phyloP scores from a whole-genome alignment of 1,140 invertebrate genomes.

The Diploscapter pachys region DNA sequence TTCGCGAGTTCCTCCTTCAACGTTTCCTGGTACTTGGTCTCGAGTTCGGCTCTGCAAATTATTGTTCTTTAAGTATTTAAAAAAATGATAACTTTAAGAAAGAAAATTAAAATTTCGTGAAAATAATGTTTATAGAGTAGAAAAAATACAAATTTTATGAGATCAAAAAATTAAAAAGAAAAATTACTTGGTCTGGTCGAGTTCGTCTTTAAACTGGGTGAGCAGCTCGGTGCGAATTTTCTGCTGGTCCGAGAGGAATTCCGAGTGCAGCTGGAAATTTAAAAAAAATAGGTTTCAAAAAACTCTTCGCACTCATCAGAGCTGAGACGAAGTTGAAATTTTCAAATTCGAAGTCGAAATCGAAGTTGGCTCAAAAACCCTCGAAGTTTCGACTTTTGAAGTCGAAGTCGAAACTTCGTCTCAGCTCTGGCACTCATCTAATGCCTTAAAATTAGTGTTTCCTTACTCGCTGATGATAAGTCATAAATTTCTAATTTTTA shows the following conservation, averaged over 20 bases:
- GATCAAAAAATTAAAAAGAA: slow-evolving; percentile 11
- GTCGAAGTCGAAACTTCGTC: no score
- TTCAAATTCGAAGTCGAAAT: no score
- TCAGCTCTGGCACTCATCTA: neutral
- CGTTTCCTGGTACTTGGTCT: slow-evolving; percentile 64
- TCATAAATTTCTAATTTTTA: neutral
- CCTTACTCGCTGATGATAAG: slow-evolving; percentile 2
- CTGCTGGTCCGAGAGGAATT: slow-evolving; percentile 54
- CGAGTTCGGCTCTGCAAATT: slow-evolving; percentile 43
- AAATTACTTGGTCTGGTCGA: slow-evolving; percentile 59
- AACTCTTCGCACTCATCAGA: neutral
- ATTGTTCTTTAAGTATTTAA: neutral
- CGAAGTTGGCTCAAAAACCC: no score
- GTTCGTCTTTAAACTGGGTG: slow-evolving; percentile 58
- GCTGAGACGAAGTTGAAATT: no score
- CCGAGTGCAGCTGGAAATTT: slow-evolving; percentile 51
- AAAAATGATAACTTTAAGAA: neutral
- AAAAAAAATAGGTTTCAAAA: slow-evolving; percentile 5
- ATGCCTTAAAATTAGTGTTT: neutral
- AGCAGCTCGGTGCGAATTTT: slow-evolving; percentile 51
- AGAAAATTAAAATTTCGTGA: slow-evolving; percentile 14
- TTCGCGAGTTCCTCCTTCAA: slow-evolving; percentile 70
- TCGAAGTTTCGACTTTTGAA: no score
- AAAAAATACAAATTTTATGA: slow-evolving; percentile 28
- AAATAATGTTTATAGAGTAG: neutral